Evolutionary conservation across 2,888 invertebrate genomes (phyloP).

Genomic region (Microctonus brassicae): DNA sequence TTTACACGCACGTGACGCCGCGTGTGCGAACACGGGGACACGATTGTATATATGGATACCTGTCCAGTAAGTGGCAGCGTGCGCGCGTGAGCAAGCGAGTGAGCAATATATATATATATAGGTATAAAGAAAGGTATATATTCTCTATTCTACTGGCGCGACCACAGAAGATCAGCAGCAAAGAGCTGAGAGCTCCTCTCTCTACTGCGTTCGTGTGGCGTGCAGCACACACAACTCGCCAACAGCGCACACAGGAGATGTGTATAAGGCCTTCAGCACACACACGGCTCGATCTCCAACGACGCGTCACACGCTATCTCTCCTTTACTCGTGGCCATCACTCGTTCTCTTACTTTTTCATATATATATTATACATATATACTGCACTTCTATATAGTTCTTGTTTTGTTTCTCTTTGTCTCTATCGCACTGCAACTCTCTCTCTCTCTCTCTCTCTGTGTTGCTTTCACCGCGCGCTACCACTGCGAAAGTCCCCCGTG

Average conservation of each 20-base stretch:
- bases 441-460: too few relatives aligned
- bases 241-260: constrained; percentile 34
- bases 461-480: constrained; percentile 33
- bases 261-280: constrained; percentile 48
- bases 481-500: neutral
- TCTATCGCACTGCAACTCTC: too few relatives aligned
- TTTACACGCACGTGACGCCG: constrained; percentile 16
- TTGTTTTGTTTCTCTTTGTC: neutral
- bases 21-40: constrained; percentile 20
- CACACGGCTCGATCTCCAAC: constrained; percentile 50
- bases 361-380: neutral
- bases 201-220: neutral
- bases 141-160: neutral
- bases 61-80: constrained; percentile 13
- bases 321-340: constrained; percentile 36
- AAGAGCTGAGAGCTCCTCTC: too few relatives aligned
- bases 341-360: constrained; percentile 22
- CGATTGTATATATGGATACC: neutral
- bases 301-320: constrained; percentile 44
- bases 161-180: neutral
- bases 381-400: too few relatives aligned
- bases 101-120: neutral
- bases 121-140: neutral
- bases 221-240: neutral
- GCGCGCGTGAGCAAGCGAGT: constrained; percentile 7